Conservation (phyloP, 2,113 vertebrate species). For the Etheostoma cragini region DNA sequence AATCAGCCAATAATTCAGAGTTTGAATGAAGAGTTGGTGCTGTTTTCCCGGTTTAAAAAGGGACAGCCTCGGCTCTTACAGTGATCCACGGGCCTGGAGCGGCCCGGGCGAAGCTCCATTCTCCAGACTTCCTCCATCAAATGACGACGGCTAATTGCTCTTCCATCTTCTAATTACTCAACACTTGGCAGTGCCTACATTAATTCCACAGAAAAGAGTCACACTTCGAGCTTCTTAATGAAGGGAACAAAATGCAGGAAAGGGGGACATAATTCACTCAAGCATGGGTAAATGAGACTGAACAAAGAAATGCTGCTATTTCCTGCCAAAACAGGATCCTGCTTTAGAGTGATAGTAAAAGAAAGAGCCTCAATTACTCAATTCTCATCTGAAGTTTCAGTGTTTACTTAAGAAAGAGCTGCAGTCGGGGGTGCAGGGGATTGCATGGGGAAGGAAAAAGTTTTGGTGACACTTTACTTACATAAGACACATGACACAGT, state of each 20-base stretch:
- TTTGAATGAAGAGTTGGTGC: background rate
- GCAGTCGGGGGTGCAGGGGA: background rate
- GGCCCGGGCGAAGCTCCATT: slow-evolving; percentile 25
- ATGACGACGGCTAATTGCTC: slow-evolving; percentile 63
- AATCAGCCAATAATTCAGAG: no score
- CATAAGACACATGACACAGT: no score
- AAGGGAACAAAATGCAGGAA: slow-evolving; percentile 69
- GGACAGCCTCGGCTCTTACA: slow-evolving; percentile 13
- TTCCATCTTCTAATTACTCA: slow-evolving; percentile 71
- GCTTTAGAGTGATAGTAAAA: slow-evolving; percentile 45
- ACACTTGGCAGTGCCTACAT: slow-evolving; percentile 57
- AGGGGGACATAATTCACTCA: slow-evolving; percentile 57
- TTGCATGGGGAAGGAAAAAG: background rate
- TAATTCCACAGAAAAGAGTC: slow-evolving; percentile 50
- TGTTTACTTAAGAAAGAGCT: slow-evolving; percentile 24
- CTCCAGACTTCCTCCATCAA: slow-evolving; percentile 51
- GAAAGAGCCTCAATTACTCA: slow-evolving; percentile 35
- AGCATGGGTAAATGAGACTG: slow-evolving; percentile 59
- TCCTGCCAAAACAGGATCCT: slow-evolving; percentile 78
- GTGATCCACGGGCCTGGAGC: background rate
- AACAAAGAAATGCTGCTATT: slow-evolving; percentile 50
- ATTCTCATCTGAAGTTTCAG: slow-evolving; percentile 25
- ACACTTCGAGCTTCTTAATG: slow-evolving; percentile 64
- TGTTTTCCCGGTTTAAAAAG: background rate
- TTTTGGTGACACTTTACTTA: no score